These are phyloP conservation scores for Eurosta solidaginis DNA, from an alignment of 1,140 invertebrate species.

Conservation along the genomic window DNA sequence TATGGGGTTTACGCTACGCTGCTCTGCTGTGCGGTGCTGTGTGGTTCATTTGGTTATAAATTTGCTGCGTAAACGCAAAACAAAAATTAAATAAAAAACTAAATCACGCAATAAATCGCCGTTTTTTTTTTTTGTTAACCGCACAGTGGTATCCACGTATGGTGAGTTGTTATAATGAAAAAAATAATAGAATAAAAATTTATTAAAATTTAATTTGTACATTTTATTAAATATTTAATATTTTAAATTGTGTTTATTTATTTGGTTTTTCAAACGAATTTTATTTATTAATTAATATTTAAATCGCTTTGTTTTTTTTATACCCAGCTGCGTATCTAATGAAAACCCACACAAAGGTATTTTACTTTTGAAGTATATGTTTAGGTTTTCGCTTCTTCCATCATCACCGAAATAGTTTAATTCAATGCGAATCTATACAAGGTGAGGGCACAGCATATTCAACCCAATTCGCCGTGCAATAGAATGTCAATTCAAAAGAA, in stretches of 20 bases:
- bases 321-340: too few species aligned
- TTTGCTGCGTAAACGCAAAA: neutral
- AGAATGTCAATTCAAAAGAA: too few species aligned
- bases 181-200: neutral
- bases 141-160: conserved; percentile 58
- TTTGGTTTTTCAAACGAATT: conserved; percentile 30
- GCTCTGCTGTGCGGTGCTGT: neutral
- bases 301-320: neutral
- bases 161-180: conserved; percentile 44
- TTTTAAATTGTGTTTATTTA: conserved; percentile 39
- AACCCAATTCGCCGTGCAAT: too few species aligned
- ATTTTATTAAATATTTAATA: neutral
- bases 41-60: neutral
- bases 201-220: neutral
- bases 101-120: neutral
- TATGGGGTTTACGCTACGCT: neutral
- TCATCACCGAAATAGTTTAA: too few species aligned
- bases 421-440: too few species aligned
- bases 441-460: too few species aligned
- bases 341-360: too few species aligned
- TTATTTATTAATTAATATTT: neutral
- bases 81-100: neutral
- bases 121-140: neutral
- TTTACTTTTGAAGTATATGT: too few species aligned
- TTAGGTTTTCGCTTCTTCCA: too few species aligned